A percentile compares a stretch with the other conserved stretches of the same genome.
phyloP scores from a whole-genome alignment of 2,113 vertebrate species.

The Nettapus auritus region DNA sequence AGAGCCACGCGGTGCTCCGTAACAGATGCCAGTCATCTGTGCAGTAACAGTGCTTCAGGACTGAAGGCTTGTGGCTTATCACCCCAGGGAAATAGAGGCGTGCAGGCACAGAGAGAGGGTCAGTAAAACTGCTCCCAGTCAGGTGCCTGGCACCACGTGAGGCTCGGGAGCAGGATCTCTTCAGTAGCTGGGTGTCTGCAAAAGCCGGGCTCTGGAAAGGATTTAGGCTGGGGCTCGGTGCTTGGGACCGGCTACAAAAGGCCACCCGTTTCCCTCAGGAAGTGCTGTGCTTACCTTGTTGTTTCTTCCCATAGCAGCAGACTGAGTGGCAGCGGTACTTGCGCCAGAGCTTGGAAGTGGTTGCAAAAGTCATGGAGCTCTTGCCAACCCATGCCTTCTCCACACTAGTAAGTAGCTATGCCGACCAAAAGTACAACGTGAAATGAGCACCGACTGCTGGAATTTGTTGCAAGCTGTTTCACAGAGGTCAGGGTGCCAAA shows the following conservation, averaged over 20 bases:
- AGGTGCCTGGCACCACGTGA: too few species aligned
- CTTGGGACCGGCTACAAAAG: too few species aligned
- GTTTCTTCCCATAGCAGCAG: constrained; percentile 86
- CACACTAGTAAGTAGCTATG: constrained; percentile 83
- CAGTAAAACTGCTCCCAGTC: background rate
- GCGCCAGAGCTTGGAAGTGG: constrained; percentile 97
- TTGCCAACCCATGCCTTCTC: constrained; percentile 96
- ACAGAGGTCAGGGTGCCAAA: background rate
- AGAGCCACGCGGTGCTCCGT: background rate
- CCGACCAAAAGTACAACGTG: background rate
- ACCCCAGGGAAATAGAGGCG: accelerated
- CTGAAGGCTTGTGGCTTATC: background rate
- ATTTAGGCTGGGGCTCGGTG: background rate
- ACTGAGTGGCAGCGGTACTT: constrained; percentile 98
- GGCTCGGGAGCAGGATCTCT: background rate
- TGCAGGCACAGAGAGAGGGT: accelerated
- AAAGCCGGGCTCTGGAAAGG: background rate
- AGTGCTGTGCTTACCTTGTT: background rate
- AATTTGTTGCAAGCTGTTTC: background rate
- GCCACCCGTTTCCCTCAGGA: background rate
- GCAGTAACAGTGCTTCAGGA: background rate
- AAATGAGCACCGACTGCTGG: background rate
- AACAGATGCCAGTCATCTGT: background rate
- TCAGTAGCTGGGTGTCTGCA: background rate
- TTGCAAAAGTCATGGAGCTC: constrained; percentile 99